Conservation (phyloP, 1,140 invertebrate species). For the Ceratina japonica region DNA sequence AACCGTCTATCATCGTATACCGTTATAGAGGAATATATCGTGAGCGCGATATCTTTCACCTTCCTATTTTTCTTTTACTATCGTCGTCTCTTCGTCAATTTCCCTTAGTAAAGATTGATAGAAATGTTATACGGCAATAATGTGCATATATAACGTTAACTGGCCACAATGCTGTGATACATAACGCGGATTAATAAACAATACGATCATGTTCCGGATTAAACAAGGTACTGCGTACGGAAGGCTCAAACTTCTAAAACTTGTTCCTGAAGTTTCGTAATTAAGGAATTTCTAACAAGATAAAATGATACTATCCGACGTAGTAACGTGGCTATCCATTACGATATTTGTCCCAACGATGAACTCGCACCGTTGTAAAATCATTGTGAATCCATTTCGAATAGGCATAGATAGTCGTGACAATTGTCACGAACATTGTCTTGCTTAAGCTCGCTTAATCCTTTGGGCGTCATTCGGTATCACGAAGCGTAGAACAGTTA, state of each 20-base stretch:
- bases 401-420: no score
- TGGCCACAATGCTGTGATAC: no score
- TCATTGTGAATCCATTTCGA: not conserved
- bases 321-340: no score
- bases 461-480: slow-evolving; percentile 20
- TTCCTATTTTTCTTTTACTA: not conserved
- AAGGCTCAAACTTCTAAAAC: no score
- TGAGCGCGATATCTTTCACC: slow-evolving; percentile 8
- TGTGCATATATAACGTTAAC: no score
- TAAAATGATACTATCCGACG: no score
- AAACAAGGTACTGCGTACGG: no score
- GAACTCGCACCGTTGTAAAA: not conserved
- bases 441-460: slow-evolving; percentile 9
- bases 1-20: slow-evolving; percentile 19
- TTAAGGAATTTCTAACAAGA: no score
- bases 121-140: not conserved
- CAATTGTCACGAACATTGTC: slow-evolving; percentile 17
- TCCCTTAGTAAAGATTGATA: not conserved
- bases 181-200: no score
- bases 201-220: no score
- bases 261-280: no score
- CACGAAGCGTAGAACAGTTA: not conserved
- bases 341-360: no score
- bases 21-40: slow-evolving; percentile 23
- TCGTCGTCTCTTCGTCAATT: not conserved